A percentile compares a stretch with the other conserved stretches of the same genome.
Evolutionary conservation across 2,113 vertebrate genomes (phyloP).

Genomic region (Okapia johnstoni): DNA sequence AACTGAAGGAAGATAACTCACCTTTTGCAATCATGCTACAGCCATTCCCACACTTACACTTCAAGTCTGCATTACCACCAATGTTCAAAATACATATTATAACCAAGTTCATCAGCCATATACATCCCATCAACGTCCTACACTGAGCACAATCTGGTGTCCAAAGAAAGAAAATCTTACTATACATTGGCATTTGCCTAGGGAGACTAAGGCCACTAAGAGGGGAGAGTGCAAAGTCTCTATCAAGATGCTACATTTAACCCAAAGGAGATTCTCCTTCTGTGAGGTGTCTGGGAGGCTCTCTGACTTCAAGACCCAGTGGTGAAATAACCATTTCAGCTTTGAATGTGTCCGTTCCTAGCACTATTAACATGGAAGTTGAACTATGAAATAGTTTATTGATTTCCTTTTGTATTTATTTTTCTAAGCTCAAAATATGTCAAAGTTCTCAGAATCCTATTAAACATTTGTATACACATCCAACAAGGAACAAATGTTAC

Average conservation of each 20-base stretch:
- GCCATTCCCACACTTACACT: background rate
- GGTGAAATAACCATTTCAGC: background rate
- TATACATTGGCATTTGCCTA: background rate
- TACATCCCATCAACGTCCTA: background rate
- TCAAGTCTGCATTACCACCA: background rate
- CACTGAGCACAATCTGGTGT: background rate
- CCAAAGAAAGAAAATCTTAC: background rate
- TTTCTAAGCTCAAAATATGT: slow-evolving; percentile 13
- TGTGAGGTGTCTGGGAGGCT: background rate
- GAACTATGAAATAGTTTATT: background rate
- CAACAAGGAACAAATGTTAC: background rate
- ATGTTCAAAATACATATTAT: background rate
- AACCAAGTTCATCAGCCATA: background rate
- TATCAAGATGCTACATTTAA: background rate
- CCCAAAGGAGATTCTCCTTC: background rate
- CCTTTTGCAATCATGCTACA: background rate
- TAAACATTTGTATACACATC: background rate
- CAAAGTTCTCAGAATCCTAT: background rate
- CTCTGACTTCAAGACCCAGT: background rate
- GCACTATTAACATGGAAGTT: background rate
- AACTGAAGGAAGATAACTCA: background rate
- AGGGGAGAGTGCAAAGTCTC: background rate
- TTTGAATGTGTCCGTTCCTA: background rate
- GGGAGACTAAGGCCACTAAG: background rate
- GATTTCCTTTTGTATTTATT: background rate